Evolutionary conservation across 2,888 invertebrate species (phyloP), one percentile per base, ranked within the genome.

Genomic region (Rosalia funebris): DNA sequence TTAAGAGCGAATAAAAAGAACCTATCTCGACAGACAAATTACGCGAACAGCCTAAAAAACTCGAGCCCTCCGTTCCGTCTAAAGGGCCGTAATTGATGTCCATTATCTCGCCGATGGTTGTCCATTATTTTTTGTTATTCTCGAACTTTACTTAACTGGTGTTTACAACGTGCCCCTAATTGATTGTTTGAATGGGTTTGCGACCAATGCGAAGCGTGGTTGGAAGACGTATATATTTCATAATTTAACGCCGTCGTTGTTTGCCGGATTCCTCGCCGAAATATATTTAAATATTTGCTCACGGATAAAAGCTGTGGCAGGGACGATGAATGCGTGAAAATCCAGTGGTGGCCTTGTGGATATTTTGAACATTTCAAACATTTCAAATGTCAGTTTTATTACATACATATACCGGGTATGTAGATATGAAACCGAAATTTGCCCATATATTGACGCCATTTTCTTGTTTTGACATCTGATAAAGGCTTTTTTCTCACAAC

Each of bases 31-130:
- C 58, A 57, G 58, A 59, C 62, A 63, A 68, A 63, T 66, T 60
- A 64, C 50, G 50, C 50, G 62, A 68, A 64, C 64, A 61, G 55
- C 44, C 57, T 59, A 47, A 63, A 62, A 61, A 68, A 66, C 60
- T 37, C 36, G 46, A 53, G 17, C 47, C 46, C 52, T 53, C 57
- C 58, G n/a, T n/a, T n/a, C 47, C 41, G 60, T n/a, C n/a, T 60
- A 37, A 31, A 55, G 52, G 45, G 52, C 57, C 62, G 58, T 68
- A 68, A 68, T 68, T 65, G 64, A 60, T 62, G 62, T 57, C 66
- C 62, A 66, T 68, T 66, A 68, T 66, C 61, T 64, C 60, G 58
- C 60, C 64, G 60, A 68, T 68, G 66, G 65, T 58, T 54, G 60
- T 48, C 61, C 66, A 65, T 68, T 65, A 65, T 64, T 68, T 68